phyloP scores from a whole-genome alignment of 2,797 vertebrate genomes.

The Typhlichthys subterraneus region DNA sequence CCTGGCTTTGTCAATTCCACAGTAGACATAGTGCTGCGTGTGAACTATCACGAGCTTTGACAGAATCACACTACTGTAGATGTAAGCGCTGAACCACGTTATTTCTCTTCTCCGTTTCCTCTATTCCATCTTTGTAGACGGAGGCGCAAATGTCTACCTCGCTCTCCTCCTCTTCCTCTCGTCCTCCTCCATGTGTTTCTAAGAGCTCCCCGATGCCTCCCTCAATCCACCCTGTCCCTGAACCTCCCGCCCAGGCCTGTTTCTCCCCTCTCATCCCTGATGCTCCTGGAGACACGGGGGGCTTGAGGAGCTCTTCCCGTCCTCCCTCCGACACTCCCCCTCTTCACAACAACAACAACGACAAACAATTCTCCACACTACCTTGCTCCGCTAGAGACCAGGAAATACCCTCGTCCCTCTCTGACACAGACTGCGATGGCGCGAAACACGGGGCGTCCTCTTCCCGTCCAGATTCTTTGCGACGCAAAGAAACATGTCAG shows the following conservation, averaged over 20 bases:
- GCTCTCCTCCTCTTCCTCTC: slow-evolving; percentile 60
- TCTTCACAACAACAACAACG: not conserved
- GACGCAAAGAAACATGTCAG: not conserved
- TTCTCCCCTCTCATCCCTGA: slow-evolving; percentile 42
- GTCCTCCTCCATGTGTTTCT: slow-evolving; percentile 53
- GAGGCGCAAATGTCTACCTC: slow-evolving; percentile 17
- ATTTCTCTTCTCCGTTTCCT: slow-evolving; percentile 49
- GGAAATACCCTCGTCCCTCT: not conserved
- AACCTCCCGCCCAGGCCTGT: slow-evolving; percentile 48
- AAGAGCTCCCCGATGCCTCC: slow-evolving; percentile 26
- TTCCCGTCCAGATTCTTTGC: not conserved
- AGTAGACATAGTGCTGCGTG: not conserved
- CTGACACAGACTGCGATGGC: not conserved
- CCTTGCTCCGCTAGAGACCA: not conserved
- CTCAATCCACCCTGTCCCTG: slow-evolving; percentile 64
- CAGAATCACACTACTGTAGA: not conserved
- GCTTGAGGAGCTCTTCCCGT: slow-evolving; percentile 8
- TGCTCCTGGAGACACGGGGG: slow-evolving; percentile 21
- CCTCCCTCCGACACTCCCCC: not conserved
- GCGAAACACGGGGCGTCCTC: slow-evolving; percentile 11
- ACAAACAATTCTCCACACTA: not conserved
- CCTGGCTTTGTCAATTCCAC: not conserved
- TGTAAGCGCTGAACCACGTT: not conserved
- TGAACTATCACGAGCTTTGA: too few relatives aligned
- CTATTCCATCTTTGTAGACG: slow-evolving; percentile 53